Conservation (phyloP, 30 jellyfish, hydroid and myxozoan species). For the Pelagia noctiluca region DNA sequence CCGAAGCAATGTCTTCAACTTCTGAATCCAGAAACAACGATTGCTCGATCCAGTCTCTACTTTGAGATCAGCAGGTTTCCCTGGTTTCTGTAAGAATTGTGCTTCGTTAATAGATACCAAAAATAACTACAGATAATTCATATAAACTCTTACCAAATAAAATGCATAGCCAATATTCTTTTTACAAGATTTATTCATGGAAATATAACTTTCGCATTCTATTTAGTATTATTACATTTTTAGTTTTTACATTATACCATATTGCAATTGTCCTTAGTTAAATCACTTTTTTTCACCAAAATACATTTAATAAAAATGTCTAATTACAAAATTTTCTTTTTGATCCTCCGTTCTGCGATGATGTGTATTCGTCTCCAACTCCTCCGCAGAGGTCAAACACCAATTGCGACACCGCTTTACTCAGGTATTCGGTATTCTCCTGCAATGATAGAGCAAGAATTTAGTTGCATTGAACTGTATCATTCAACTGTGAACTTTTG, state of each 20-base stretch:
- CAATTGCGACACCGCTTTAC: slow-evolving; percentile 75
- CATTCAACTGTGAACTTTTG: not conserved
- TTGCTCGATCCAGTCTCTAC: too few species aligned
- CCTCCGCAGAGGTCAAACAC: slow-evolving; percentile 95
- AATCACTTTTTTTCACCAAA: not conserved
- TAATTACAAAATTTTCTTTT: slow-evolving; percentile 15
- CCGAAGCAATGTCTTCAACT: too few species aligned
- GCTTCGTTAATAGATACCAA: too few species aligned
- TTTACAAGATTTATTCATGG: not conserved
- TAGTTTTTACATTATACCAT: slow-evolving; percentile 1
- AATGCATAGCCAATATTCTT: not conserved
- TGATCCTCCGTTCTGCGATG: slow-evolving; percentile 1
- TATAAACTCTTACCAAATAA: not conserved
- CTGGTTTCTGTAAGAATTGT: too few species aligned
- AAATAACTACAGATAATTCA: too few species aligned
- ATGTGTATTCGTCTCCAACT: slow-evolving; percentile 64
- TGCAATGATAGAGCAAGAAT: slow-evolving; percentile 30
- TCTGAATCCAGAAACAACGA: too few species aligned
- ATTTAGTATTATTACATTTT: too few species aligned
- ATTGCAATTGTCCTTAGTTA: not conserved
- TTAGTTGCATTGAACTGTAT: not conserved
- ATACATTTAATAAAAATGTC: not conserved
- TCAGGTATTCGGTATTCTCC: slow-evolving; percentile 74
- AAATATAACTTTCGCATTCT: not conserved
- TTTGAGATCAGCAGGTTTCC: too few species aligned